Conservation (phyloP, 2,797 vertebrate genomes). For the Clangula hyemalis region DNA sequence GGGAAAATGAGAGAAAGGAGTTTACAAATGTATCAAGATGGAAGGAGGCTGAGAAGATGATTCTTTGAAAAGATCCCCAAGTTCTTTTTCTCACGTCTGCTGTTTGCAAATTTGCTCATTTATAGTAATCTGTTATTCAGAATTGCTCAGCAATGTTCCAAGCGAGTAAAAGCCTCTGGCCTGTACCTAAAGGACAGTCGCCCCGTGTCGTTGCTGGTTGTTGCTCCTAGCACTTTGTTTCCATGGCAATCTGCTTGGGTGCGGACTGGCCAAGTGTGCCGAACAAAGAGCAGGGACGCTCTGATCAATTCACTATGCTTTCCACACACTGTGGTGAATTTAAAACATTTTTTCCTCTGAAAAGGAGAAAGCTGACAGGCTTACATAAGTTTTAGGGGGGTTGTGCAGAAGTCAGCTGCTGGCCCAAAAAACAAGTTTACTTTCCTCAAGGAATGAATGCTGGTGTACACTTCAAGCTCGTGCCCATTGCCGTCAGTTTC, state of each 20-base stretch:
- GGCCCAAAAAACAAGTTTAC: neutral
- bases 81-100: neutral
- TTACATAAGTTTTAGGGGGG: neutral
- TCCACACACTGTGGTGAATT: neutral
- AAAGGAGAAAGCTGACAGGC: neutral
- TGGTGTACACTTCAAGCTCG: neutral
- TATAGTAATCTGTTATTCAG: slow-evolving; percentile 19
- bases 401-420: neutral
- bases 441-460: neutral
- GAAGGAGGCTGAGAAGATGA: neutral
- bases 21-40: neutral
- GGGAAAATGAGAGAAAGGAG: neutral
- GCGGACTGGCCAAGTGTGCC: neutral
- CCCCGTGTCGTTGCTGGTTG: slow-evolving; percentile 11
- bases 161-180: slow-evolving; percentile 18
- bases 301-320: slow-evolving; percentile 26
- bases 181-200: neutral
- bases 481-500: neutral
- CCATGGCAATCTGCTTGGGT: slow-evolving; percentile 51
- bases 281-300: neutral
- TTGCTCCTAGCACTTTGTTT: slow-evolving; percentile 2
- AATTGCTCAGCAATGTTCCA: slow-evolving; percentile 11
- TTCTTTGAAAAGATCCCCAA: neutral
- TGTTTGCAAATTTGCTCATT: slow-evolving; percentile 34
- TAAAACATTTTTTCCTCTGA: neutral